Evolutionary conservation across 2,797 vertebrate genomes (phyloP).

Genomic region (Ctenopoma kingsleyae): DNA sequence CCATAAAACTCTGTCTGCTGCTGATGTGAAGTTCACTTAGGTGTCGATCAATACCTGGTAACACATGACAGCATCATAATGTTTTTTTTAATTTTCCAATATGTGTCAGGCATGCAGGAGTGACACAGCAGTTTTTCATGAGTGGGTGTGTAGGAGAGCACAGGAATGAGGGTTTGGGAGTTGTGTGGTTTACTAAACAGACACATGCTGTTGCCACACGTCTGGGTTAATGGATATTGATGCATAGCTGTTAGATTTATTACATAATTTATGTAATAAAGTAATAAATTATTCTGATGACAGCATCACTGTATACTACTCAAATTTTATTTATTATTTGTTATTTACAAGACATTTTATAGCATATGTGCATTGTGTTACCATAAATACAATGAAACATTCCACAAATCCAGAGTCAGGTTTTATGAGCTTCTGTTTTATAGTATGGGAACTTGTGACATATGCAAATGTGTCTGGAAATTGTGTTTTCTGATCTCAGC

Average conservation of each 20-base stretch:
- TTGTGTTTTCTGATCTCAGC: slow-evolving; percentile 42
- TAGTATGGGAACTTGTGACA: slow-evolving; percentile 22
- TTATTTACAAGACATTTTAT: background rate
- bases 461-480: slow-evolving; percentile 53
- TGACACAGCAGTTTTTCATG: slow-evolving; percentile 29
- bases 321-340: background rate
- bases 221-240: slow-evolving; percentile 34
- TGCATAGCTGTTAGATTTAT: slow-evolving; percentile 15
- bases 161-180: background rate
- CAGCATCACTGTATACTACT: background rate
- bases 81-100: slow-evolving; percentile 55
- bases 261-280: too few relatives aligned
- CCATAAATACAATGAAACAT: background rate
- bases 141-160: background rate
- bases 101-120: slow-evolving; percentile 12
- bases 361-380: background rate
- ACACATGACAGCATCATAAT: slow-evolving; percentile 40
- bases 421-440: slow-evolving; percentile 7
- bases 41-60: slow-evolving; percentile 65
- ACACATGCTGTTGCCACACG: slow-evolving; percentile 3
- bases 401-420: background rate
- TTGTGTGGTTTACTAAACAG: slow-evolving; percentile 17
- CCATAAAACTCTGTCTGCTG: background rate
- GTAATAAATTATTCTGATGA: background rate
- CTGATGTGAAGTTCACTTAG: slow-evolving; percentile 36